Conservation (phyloP, 2,113 vertebrate genomes). For the Pithys albifrons region DNA sequence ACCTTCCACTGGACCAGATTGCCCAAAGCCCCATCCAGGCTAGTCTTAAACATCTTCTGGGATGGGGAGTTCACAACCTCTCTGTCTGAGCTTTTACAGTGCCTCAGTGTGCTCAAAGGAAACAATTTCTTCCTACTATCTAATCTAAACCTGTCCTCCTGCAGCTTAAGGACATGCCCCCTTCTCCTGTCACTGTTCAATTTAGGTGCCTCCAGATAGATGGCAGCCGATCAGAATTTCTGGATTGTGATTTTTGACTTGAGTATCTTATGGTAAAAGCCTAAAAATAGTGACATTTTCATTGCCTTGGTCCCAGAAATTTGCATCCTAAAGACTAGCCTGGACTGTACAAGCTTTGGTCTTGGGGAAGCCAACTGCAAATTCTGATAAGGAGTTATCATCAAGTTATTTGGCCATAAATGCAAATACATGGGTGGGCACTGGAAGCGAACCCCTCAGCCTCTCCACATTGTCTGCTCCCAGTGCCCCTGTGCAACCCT, state of each 20-base stretch:
- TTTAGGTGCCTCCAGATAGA: background rate
- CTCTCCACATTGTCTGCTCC: background rate
- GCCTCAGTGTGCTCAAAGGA: background rate
- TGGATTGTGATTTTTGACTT: background rate
- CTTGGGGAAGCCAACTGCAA: background rate
- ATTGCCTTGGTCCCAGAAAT: background rate
- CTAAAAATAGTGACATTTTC: background rate
- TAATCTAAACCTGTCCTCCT: background rate
- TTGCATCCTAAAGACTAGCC: background rate
- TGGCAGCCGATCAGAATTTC: background rate
- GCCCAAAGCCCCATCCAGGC: background rate
- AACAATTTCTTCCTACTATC: background rate
- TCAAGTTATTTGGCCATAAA: background rate
- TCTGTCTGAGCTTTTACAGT: background rate
- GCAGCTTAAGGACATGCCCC: background rate
- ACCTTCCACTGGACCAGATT: background rate
- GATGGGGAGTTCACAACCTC: background rate
- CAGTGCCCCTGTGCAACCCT: rapidly evolving
- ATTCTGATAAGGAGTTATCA: background rate
- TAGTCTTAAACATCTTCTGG: background rate
- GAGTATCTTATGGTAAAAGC: background rate
- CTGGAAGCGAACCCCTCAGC: background rate
- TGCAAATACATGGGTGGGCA: rapidly evolving
- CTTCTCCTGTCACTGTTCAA: background rate
- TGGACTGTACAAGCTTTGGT: background rate